phyloP scores from a whole-genome alignment of 2,113 vertebrate species.

The Poecile atricapillus region DNA sequence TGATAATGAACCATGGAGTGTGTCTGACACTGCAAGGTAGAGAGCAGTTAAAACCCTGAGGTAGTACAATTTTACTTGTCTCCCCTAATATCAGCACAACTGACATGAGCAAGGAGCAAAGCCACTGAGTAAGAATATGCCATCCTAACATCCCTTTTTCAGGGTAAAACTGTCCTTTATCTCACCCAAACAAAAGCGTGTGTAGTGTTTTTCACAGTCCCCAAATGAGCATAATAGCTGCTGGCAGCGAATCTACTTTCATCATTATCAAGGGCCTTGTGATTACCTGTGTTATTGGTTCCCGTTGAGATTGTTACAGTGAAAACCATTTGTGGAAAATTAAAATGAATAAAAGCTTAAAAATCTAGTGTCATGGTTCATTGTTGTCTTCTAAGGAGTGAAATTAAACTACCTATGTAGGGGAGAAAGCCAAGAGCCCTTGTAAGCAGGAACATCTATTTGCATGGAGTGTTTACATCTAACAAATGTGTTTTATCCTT shows the following conservation, averaged over 20 bases:
- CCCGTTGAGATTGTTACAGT: constrained; percentile 23
- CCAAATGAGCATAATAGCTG: neutral
- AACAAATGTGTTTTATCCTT: neutral
- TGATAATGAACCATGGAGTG: neutral
- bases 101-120: neutral
- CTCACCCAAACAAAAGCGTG: neutral
- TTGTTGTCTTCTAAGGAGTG: neutral
- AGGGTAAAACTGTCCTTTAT: neutral
- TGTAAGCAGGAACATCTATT: neutral
- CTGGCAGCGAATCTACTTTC: constrained; percentile 11
- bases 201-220: neutral
- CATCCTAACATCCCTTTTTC: neutral
- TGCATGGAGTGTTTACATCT: neutral
- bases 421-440: constrained; percentile 2
- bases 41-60: neutral
- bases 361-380: neutral
- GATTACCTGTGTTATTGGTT: neutral
- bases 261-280: neutral
- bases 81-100: neutral
- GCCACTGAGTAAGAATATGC: neutral
- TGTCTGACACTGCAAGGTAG: neutral
- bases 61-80: neutral
- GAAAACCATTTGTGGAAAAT: constrained; percentile 26
- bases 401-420: neutral
- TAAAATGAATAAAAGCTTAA: constrained; percentile 24